These are phyloP conservation scores for Drosophila falleni DNA, from an alignment of 2,888 invertebrate species.

Conservation along the genomic window DNA sequence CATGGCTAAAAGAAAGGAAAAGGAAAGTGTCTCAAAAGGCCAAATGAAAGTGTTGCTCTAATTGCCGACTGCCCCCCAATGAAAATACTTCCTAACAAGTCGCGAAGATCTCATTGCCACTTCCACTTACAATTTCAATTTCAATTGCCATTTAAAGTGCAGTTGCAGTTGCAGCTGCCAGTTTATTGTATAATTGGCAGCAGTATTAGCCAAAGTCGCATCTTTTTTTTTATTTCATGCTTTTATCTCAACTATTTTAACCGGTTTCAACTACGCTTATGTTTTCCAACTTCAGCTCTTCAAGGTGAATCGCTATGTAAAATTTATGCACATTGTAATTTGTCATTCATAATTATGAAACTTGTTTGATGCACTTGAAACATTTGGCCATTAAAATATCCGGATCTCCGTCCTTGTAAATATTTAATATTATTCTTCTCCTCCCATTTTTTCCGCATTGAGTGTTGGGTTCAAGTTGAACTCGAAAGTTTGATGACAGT, in stretches of 20 bases:
- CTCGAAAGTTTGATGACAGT: constrained; percentile 16
- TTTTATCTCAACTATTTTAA: constrained; percentile 49
- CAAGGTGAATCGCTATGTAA: constrained; percentile 71
- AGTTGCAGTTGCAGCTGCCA: constrained; percentile 25
- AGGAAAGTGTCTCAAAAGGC: constrained; percentile 55
- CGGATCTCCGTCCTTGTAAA: constrained; percentile 18
- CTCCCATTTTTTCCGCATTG: constrained; percentile 47
- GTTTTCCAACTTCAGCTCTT: constrained; percentile 33
- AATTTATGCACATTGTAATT: constrained; percentile 50
- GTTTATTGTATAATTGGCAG: constrained; percentile 55
- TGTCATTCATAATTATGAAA: constrained; percentile 68
- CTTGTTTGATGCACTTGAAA: constrained; percentile 69
- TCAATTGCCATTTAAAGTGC: constrained; percentile 34
- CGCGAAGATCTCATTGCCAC: constrained; percentile 8
- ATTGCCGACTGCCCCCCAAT: background rate
- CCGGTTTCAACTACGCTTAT: constrained; percentile 64
- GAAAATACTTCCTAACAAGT: constrained; percentile 34
- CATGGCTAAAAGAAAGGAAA: constrained; percentile 36
- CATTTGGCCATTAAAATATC: constrained; percentile 5
- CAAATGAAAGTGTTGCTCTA: constrained; percentile 62
- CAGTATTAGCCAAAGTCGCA: constrained; percentile 17
- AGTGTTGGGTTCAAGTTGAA: constrained; percentile 42
- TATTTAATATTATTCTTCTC: constrained; percentile 25
- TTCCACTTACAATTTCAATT: constrained; percentile 28
- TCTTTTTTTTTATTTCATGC: constrained; percentile 14